Evolutionary conservation across 2,113 vertebrate species (phyloP).

Genomic region (Machaerirhynchus nigripectus): DNA sequence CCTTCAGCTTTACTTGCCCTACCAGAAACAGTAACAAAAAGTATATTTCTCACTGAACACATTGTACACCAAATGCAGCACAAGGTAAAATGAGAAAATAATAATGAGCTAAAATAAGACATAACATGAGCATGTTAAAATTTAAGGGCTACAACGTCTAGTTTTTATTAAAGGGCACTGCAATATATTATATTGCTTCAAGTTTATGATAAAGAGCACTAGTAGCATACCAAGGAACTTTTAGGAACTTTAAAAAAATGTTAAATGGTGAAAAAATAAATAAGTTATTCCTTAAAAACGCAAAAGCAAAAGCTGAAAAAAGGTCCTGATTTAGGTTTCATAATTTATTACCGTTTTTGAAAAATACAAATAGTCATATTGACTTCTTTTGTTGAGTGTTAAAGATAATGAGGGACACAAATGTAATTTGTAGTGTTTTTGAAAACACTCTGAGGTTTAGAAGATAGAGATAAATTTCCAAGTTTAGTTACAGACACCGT

Average conservation of each 20-base stretch:
- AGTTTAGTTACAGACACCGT: background rate
- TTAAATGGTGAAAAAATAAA: background rate
- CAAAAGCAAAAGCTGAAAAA: background rate
- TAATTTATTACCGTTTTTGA: background rate
- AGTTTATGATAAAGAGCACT: background rate
- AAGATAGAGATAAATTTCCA: background rate
- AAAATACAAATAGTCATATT: background rate
- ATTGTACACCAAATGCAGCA: background rate
- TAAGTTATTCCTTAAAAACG: background rate
- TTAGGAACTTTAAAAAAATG: background rate
- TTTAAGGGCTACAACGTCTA: background rate
- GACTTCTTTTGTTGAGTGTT: background rate
- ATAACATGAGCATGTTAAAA: background rate
- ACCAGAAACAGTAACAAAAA: background rate
- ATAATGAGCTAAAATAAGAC: background rate
- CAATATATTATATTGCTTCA: background rate
- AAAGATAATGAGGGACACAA: background rate
- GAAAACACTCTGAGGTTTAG: background rate
- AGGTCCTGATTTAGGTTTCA: background rate
- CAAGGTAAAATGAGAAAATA: background rate
- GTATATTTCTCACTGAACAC: background rate
- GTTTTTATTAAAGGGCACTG: background rate
- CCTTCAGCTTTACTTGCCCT: conserved; percentile 1
- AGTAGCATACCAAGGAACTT: background rate
- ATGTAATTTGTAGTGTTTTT: background rate